Conservation (phyloP, 23 tunicate genomes). For the Halocynthia aurantium region DNA sequence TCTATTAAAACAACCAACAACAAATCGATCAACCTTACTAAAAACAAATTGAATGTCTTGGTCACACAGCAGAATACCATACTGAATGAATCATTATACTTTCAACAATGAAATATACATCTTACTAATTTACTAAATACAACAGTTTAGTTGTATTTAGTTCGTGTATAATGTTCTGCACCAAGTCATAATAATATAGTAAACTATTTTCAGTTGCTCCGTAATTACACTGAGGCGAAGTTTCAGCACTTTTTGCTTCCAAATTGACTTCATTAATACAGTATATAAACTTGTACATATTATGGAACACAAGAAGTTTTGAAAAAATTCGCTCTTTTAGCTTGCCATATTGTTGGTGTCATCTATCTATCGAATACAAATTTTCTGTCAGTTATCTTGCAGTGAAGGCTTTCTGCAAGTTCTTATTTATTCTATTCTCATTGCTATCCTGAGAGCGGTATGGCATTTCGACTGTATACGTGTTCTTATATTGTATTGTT, state of each 20-base stretch:
- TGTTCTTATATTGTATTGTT: not conserved
- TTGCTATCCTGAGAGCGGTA: not conserved
- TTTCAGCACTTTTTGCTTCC: too few relatives aligned
- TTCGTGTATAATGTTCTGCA: too few relatives aligned
- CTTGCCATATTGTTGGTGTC: not conserved
- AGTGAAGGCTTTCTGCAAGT: not conserved
- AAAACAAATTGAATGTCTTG: not conserved
- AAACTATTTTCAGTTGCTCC: too few relatives aligned
- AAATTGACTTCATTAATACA: too few relatives aligned
- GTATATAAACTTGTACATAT: too few relatives aligned
- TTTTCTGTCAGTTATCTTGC: not conserved
- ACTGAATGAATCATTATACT: not conserved
- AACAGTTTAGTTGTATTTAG: too few relatives aligned
- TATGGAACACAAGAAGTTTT: too few relatives aligned
- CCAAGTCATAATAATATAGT: too few relatives aligned
- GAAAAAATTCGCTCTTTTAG: too few relatives aligned
- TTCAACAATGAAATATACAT: not conserved
- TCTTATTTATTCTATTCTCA: not conserved
- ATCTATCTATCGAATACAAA: not conserved
- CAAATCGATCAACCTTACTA: not conserved
- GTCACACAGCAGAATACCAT: not conserved
- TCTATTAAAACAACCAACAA: not conserved
- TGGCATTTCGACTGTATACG: not conserved
- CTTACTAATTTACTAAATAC: too few relatives aligned
- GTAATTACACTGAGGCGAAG: too few relatives aligned